Percentiles rank a stretch among this genome's conserved stretches.
phyloP scores from a whole-genome alignment of 2,113 vertebrate genomes.

The Oenanthe oenanthe region DNA sequence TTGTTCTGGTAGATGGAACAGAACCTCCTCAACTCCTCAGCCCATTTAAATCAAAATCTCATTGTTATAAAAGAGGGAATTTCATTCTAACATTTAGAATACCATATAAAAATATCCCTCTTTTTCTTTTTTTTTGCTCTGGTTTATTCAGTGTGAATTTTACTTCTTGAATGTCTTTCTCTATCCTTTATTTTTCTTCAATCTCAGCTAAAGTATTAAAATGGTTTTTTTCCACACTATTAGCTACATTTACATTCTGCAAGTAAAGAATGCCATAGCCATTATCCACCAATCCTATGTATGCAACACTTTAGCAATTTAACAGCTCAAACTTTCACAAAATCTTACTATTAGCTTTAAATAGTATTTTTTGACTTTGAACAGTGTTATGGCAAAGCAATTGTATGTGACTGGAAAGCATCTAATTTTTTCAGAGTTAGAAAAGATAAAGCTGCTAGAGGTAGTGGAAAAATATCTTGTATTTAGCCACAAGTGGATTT shows the following conservation, averaged over 20 bases:
- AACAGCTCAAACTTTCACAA: conserved; percentile 8
- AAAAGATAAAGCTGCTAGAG: background rate
- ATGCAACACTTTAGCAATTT: conserved; percentile 17
- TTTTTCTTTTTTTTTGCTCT: background rate
- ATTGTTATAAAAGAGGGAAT: background rate
- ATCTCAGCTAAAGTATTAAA: background rate
- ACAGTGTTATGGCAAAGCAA: background rate
- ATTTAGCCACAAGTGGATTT: background rate
- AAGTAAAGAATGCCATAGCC: background rate
- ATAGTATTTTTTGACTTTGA: conserved; percentile 10
- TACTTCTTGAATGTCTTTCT: background rate
- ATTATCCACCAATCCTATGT: background rate
- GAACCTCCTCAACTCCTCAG: background rate
- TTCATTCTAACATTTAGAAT: background rate
- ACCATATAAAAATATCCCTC: background rate
- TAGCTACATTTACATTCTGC: conserved; percentile 4
- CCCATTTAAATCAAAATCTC: background rate
- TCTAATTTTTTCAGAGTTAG: background rate
- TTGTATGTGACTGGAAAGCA: background rate
- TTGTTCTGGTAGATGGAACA: background rate
- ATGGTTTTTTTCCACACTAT: background rate
- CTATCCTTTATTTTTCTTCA: background rate
- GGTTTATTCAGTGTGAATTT: background rate
- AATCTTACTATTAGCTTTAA: conserved; percentile 6
- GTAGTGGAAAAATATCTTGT: background rate